Conservation (phyloP, 2,113 vertebrate species). For the Taurulus bubalis region DNA sequence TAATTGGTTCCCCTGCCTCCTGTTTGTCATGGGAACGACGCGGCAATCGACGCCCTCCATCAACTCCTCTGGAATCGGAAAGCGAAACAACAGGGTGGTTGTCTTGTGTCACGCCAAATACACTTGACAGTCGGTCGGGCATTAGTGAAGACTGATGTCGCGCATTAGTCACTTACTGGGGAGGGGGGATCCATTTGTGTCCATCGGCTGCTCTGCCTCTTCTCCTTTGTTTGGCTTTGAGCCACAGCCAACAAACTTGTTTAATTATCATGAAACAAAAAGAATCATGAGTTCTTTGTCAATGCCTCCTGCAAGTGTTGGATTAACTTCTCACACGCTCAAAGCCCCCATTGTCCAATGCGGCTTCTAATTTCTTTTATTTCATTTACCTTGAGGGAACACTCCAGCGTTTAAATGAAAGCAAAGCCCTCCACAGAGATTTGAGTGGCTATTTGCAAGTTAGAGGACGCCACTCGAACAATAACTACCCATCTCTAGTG, state of each 20-base stretch:
- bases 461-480: slow-evolving; percentile 68
- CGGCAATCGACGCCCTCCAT: slow-evolving; percentile 59
- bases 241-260: not conserved
- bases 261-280: slow-evolving; percentile 19
- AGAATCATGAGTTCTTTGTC: slow-evolving; percentile 5
- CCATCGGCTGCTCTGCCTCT: not conserved
- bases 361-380: slow-evolving; percentile 42
- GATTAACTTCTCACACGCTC: slow-evolving; percentile 51
- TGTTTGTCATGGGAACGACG: slow-evolving; percentile 70
- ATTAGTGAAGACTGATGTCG: slow-evolving; percentile 69
- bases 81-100: slow-evolving; percentile 57
- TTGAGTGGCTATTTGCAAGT: slow-evolving; percentile 65
- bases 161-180: slow-evolving; percentile 24
- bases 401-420: slow-evolving; percentile 49
- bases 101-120: slow-evolving; percentile 46
- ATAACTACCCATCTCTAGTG: slow-evolving; percentile 65
- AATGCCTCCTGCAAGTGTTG: slow-evolving; percentile 16
- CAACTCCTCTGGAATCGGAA: slow-evolving; percentile 31
- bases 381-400: slow-evolving; percentile 52
- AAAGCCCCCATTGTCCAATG: slow-evolving; percentile 25
- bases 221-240: not conserved
- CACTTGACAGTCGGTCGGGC: slow-evolving; percentile 49
- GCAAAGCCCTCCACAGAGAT: slow-evolving; percentile 56
- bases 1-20: slow-evolving; percentile 81
- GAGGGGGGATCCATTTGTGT: slow-evolving; percentile 13